A percentile compares a stretch with the other conserved stretches of the same genome.
Evolutionary conservation across 2,797 vertebrate genomes (phyloP).

Genomic region (Ctenosaura bakeri): DNA sequence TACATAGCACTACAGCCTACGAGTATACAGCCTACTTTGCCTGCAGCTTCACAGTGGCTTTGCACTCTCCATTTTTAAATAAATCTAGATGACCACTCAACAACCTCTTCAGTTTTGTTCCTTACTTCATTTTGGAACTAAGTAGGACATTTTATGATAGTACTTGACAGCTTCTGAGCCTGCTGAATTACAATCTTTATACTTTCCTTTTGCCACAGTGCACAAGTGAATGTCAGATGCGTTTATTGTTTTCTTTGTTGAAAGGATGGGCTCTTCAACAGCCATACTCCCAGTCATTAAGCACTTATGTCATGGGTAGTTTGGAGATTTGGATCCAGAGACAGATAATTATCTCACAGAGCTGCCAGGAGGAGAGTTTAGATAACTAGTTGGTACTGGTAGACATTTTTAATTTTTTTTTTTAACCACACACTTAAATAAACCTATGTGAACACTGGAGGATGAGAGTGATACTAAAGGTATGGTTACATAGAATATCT

Average conservation of each 20-base stretch:
- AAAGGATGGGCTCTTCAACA: slow-evolving; percentile 14
- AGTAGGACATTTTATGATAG: neutral
- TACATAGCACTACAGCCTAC: neutral
- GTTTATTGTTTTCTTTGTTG: slow-evolving; percentile 34
- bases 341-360: slow-evolving; percentile 33
- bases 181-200: neutral
- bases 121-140: neutral
- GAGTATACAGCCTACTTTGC: neutral
- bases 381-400: neutral
- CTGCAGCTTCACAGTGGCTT: neutral
- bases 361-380: neutral
- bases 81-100: neutral
- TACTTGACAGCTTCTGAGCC: neutral
- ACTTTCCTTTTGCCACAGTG: neutral
- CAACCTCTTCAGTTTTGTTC: slow-evolving; percentile 4
- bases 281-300: neutral
- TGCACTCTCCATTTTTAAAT: neutral
- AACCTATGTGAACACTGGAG: neutral
- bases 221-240: slow-evolving; percentile 30
- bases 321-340: slow-evolving; percentile 18
- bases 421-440: slow-evolving; percentile 16
- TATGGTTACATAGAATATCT: neutral
- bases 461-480: neutral
- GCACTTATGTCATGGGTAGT: neutral
- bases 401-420: too few relatives aligned